phyloP scores from a whole-genome alignment of 2,888 invertebrate species.

The Asteroscopus sphinx region DNA sequence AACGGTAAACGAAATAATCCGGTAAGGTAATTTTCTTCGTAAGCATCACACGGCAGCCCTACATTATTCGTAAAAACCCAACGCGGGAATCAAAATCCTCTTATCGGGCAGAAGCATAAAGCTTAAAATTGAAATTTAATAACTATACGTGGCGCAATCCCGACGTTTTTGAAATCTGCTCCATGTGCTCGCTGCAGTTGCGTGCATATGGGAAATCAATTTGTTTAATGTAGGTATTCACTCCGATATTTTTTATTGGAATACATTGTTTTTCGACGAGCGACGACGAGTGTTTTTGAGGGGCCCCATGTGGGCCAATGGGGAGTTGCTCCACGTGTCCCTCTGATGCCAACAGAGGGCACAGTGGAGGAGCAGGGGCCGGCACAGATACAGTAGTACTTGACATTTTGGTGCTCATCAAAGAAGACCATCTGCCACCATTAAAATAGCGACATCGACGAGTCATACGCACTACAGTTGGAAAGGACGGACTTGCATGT shows the following conservation, averaged over 20 bases:
- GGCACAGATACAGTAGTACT: no score
- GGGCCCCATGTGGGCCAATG: no score
- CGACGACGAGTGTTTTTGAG: no score
- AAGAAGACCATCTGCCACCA: no score
- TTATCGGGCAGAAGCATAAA: slow-evolving; percentile 78
- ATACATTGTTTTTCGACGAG: no score
- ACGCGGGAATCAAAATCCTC: slow-evolving; percentile 78
- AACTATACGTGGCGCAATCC: slow-evolving; percentile 60
- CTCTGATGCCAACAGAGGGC: no score
- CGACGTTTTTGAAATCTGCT: slow-evolving; percentile 47
- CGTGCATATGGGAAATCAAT: slow-evolving; percentile 36
- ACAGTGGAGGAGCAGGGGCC: no score
- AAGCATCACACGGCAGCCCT: slow-evolving; percentile 54
- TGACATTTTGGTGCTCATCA: no score
- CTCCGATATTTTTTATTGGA: background rate
- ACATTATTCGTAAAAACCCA: slow-evolving; percentile 66
- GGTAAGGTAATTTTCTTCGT: background rate
- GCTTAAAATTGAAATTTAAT: slow-evolving; percentile 83
- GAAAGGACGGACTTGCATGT: no score
- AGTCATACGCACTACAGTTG: no score
- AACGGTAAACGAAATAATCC: slow-evolving; percentile 2
- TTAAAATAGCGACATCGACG: no score
- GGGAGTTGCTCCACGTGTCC: no score
- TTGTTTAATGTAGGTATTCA: slow-evolving; percentile 16
- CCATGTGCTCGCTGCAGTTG: slow-evolving; percentile 20